Conservation (phyloP, 2,113 vertebrate genomes). For the Paracanthobrama guichenoti region DNA sequence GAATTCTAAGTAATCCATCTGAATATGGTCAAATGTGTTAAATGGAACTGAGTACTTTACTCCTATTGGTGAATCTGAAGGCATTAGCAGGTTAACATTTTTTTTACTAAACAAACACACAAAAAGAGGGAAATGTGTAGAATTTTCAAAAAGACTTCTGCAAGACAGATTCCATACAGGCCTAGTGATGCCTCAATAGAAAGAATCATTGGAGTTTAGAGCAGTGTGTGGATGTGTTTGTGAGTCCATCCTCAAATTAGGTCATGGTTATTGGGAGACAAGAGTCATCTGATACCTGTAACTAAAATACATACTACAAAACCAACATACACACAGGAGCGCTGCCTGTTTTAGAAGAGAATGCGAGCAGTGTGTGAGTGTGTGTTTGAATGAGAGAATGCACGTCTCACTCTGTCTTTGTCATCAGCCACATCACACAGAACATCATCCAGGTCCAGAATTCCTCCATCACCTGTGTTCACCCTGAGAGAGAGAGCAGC, state of each 20-base stretch:
- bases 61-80: not conserved
- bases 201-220: not conserved
- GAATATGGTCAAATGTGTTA: not conserved
- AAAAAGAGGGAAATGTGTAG: not conserved
- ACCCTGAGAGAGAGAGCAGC: constrained; percentile 73
- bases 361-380: not conserved
- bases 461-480: constrained; percentile 93
- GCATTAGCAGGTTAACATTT: not conserved
- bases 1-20: not conserved
- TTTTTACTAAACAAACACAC: not conserved
- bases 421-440: constrained; percentile 94
- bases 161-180: not conserved
- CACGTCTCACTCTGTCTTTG: constrained; percentile 90
- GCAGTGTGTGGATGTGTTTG: not conserved
- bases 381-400: not conserved
- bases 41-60: too few relatives aligned
- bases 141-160: not conserved
- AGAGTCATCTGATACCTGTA: constrained; percentile 33
- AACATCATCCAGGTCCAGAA: constrained; percentile 90
- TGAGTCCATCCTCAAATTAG: not conserved
- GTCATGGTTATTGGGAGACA: constrained; percentile 28
- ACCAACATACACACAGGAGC: constrained; percentile 7
- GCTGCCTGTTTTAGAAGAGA: constrained; percentile 30
- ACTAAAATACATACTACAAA: constrained; percentile 44
- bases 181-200: not conserved